Evolutionary conservation across 2,888 invertebrate genomes (phyloP).

Genomic region (Pilophorus perplexus): DNA sequence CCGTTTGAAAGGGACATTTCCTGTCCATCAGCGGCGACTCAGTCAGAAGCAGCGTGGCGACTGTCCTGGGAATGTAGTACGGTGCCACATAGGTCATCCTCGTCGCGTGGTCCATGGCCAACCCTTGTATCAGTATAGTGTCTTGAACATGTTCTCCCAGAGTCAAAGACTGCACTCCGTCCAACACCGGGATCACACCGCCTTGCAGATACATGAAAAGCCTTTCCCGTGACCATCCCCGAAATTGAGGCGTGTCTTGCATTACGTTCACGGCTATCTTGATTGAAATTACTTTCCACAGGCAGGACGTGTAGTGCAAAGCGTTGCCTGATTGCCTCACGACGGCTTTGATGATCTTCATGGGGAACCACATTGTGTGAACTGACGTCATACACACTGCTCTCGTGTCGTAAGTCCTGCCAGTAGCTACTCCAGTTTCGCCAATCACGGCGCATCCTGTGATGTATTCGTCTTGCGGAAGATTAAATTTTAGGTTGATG

Average conservation of each 20-base stretch:
- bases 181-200: constrained; percentile 29
- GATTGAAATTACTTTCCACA: constrained; percentile 39
- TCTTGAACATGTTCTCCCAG: constrained; percentile 36
- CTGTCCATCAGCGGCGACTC: constrained; percentile 15
- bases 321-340: constrained; percentile 26
- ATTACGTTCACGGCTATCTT: constrained; percentile 38
- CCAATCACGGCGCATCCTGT: constrained; percentile 38
- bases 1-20: constrained; percentile 10
- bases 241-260: constrained; percentile 33
- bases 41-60: constrained; percentile 30
- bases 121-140: constrained; percentile 39
- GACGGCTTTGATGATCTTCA: constrained; percentile 20
- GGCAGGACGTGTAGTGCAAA: neutral
- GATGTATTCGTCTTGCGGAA: constrained; percentile 37
- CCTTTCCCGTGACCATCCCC: constrained; percentile 38
- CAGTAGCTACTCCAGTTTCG: constrained; percentile 40
- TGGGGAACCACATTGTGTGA: constrained; percentile 31
- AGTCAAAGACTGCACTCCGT: neutral
- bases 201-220: constrained; percentile 34
- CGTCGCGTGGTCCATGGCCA: constrained; percentile 36
- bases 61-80: constrained; percentile 39
- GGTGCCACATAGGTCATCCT: constrained; percentile 31
- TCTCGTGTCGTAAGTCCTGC: constrained; percentile 35
- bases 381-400: constrained; percentile 41
- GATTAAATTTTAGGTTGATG: constrained; percentile 26